A percentile compares a stretch with the other conserved stretches of the same genome.
These are phyloP conservation scores for Notarius lentiginosus DNA, from an alignment of 2,113 vertebrate species.

Conservation along the genomic window DNA sequence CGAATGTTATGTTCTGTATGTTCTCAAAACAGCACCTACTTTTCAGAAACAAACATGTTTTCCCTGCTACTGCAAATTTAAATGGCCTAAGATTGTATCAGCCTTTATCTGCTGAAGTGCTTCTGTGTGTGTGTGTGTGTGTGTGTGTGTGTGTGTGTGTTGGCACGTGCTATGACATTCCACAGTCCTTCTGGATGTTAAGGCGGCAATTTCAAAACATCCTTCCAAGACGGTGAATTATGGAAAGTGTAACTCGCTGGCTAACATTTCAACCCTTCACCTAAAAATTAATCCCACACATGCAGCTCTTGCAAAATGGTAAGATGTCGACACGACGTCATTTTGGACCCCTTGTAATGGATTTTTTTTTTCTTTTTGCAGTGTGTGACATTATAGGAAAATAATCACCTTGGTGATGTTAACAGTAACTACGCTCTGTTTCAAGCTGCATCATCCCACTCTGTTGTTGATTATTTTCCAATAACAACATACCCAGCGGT, in stretches of 20 bases:
- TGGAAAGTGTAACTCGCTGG: background rate
- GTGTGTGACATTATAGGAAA: background rate
- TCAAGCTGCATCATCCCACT: background rate
- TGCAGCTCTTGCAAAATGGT: background rate
- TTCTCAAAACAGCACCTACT: background rate
- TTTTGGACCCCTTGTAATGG: background rate
- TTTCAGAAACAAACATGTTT: background rate
- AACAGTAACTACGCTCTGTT: background rate
- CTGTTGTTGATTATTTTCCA: background rate
- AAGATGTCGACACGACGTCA: background rate
- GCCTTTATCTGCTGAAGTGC: background rate
- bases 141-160: background rate
- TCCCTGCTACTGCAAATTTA: background rate
- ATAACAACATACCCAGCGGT: background rate
- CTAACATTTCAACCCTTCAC: background rate
- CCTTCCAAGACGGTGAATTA: background rate
- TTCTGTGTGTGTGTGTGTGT: background rate
- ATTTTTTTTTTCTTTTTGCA: background rate
- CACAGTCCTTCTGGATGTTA: background rate
- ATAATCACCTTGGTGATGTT: background rate
- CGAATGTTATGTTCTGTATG: background rate
- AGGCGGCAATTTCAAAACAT: background rate
- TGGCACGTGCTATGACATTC: background rate
- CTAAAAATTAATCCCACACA: conserved; percentile 2
- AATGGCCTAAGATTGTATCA: background rate